Base-by-base conservation (phyloP, 2,797 vertebrate genomes). In the Xenops minutus region DNA sequence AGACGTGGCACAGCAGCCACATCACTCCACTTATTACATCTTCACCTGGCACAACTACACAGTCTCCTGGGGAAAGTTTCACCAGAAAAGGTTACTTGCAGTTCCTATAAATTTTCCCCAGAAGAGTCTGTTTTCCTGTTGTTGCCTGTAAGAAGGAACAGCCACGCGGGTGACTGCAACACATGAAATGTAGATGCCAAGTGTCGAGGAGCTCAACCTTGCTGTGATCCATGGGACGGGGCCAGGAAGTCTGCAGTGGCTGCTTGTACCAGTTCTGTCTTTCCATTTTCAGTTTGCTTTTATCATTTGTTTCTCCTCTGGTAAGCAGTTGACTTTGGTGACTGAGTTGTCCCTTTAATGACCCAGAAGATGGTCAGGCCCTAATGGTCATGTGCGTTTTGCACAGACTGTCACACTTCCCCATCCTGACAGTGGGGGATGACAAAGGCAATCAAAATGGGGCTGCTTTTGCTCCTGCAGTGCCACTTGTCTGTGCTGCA, bases 211-310 rank as follows among this genome's bases (percentile, higher is more conserved):
- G 34, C 29, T 73, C 72, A 79, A 6, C 39, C 59, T 94, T 68
- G 26, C 69, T 54, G 24, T 88, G 72, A 84, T 56, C 23, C 20
- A 16, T 7, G 14, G 32, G 10, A 24, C 9, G 51, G 29, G 46
- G 66, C 23, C 59, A 67, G 46, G 37, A 93, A 91, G 49, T 66
- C 79, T 91, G 77, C 30, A 78, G 44, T 36, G 26, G 23, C 34
- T 79, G 27, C 24, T 91, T 55, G 36, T 49, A 72, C 34, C 22
- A 83, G 30, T 16, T 77, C 55, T 52, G n/a, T 66, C 55, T 74
- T 87, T 58, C 58, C 83, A 20, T 78, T 88, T 83, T 66, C n/a
- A 59, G n/a, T 71, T 81, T 89, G 26, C 26, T 83, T 85, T 80
- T 41, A 41, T 76, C 85, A 72, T 75, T 78, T 81, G 12, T 78